Evolutionary conservation across 2,888 invertebrate species (phyloP), one percentile per base, ranked within the genome.

Genomic region (Anticlea derivata): DNA sequence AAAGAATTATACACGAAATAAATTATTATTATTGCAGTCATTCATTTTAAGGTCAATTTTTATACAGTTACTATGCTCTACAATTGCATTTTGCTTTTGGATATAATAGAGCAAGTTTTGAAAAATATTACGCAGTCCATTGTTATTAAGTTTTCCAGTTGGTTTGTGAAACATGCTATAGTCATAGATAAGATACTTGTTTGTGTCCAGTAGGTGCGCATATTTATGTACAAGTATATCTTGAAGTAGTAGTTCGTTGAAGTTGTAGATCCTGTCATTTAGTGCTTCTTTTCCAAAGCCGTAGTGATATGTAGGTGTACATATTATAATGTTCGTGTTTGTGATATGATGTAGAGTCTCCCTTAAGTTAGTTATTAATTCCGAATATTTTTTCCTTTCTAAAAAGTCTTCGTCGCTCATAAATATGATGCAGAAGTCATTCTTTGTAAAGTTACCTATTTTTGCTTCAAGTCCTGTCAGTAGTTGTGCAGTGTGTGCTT

Each of bases 101-200:
- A 20, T 20, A 20, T 4, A 20, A 5, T 20, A 20, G 2, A 5
- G 2, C 5, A 29, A 10, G n/a, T 33, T 5, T 17, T 31, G 24
- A 7, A 33, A 33, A 2, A 33, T 24, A 7, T 2, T 20, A 5
- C 34, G 34, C 0, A 33, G 6, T 26, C 43, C 43, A 5, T 5
- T 7, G 7, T 44, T 44, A 10, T 34, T 44, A 7, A 44, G 7
- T 5, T 17, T 44, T 17, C 20, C 34, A 1, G 43, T 7, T 1
- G 17, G 10, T 20, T 22, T 41, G n/a, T 22, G 22, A 23, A 31
- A 41, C 41, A 41, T 41, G 2, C 11, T 22, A 10, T 30, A 44
- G 10, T 44, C 34, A 34, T 44, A 44, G 7, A 0, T 11, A 1
- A 44, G 10, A 5, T 27, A 1, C 5, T 11, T 26, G 10, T 44